Percentiles rank a stretch among this genome's conserved stretches.
phyloP scores from a whole-genome alignment of 1,140 invertebrate species.

The Cephus cinctus region DNA sequence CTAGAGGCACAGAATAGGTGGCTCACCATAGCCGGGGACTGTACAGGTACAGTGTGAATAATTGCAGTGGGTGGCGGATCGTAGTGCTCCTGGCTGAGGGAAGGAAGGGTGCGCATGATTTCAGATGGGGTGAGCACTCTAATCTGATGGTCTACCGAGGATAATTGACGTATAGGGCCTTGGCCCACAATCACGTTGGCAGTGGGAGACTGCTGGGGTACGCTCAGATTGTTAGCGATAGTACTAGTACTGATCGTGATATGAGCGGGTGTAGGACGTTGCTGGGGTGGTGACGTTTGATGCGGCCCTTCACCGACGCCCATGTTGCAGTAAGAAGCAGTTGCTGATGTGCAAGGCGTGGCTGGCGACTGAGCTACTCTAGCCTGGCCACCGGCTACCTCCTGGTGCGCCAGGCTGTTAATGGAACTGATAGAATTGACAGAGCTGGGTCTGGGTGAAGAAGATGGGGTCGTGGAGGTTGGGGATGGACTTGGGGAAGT shows the following conservation, averaged over 20 bases:
- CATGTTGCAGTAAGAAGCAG: conserved; percentile 39
- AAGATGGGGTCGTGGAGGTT: conserved; percentile 44
- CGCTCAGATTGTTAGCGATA: conserved; percentile 35
- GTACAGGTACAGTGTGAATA: conserved; percentile 58
- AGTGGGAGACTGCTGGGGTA: conserved; percentile 35
- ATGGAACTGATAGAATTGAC: conserved; percentile 40
- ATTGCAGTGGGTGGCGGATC: conserved; percentile 61
- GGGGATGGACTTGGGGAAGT: conserved; percentile 47
- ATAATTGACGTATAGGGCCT: conserved; percentile 46
- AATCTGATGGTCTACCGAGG: conserved; percentile 72
- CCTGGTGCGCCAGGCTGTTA: conserved; percentile 39
- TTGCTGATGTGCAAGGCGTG: conserved; percentile 37
- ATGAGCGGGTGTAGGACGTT: conserved; percentile 38
- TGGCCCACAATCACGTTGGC: conserved; percentile 31
- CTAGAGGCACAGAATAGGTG: conserved; percentile 52
- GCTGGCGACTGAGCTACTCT: conserved; percentile 38
- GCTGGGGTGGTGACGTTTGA: conserved; percentile 37
- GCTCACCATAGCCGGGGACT: conserved; percentile 62
- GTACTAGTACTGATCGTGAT: conserved; percentile 37
- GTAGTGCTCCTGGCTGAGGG: conserved; percentile 71
- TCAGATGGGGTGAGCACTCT: conserved; percentile 81
- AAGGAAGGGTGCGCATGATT: conserved; percentile 83
- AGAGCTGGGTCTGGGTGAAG: conserved; percentile 43
- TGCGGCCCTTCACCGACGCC: conserved; percentile 42
- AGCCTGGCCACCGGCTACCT: conserved; percentile 31